Conservation (phyloP, 1,140 invertebrate species). For the Callitettix versicolor region DNA sequence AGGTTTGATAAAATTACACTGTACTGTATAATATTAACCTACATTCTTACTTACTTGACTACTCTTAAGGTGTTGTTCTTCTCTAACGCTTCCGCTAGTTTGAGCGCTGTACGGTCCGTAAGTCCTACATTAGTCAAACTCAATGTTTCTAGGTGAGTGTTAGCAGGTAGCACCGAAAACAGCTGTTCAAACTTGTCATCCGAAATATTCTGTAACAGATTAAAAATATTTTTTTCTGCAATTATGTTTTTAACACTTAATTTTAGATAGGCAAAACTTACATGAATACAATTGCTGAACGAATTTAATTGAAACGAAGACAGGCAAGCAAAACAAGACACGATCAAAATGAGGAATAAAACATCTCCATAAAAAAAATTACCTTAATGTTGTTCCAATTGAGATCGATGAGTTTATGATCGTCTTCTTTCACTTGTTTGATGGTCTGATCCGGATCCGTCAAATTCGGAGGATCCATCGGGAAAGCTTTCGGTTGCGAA, state of each 20-base stretch:
- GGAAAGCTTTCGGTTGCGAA: constrained; percentile 79
- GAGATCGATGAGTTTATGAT: constrained; percentile 73
- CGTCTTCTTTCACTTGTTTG: constrained; percentile 78
- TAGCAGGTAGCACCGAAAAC: constrained; percentile 77
- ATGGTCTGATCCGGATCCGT: constrained; percentile 89
- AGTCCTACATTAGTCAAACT: constrained; percentile 89
- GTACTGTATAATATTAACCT: no score
- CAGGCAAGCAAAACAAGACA: no score
- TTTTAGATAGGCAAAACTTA: no score
- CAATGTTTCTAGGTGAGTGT: constrained; percentile 84
- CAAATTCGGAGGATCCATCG: constrained; percentile 85
- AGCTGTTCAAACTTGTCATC: constrained; percentile 88
- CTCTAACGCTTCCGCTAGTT: constrained; percentile 73
- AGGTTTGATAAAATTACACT: no score
- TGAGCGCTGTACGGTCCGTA: constrained; percentile 74
- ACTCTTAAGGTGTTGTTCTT: constrained; percentile 79
- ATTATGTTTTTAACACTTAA: no score
- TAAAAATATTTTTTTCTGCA: neutral
- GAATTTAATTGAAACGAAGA: neutral
- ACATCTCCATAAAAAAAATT: no score
- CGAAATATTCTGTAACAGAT: constrained; percentile 77
- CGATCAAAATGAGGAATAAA: no score
- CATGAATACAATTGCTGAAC: no score
- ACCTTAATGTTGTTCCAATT: constrained; percentile 98
- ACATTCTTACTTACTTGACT: constrained; percentile 61